phyloP scores from a whole-genome alignment of 2,797 vertebrate genomes.

The Poeciliopsis paucimaculata region DNA sequence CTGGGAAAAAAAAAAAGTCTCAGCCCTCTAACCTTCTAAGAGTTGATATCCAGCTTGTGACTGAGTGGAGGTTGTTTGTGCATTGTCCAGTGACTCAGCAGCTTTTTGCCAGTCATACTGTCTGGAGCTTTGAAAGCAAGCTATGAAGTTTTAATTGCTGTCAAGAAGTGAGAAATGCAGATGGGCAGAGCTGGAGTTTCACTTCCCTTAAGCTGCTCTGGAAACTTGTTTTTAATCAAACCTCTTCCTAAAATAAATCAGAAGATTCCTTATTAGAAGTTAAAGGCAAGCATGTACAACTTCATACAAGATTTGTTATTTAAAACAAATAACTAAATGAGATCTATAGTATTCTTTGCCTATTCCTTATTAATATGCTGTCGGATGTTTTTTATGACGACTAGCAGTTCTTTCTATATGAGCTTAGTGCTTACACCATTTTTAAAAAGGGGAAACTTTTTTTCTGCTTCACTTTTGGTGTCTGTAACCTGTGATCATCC shows the following conservation, averaged over 20 bases:
- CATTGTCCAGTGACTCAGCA: constrained; percentile 38
- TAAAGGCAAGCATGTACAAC: background rate
- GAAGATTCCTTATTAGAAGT: background rate
- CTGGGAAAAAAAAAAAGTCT: background rate
- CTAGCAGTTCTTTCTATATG: background rate
- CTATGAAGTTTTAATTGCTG: background rate
- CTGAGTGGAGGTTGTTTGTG: background rate
- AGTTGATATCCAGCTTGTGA: too few relatives aligned
- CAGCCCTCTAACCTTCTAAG: background rate
- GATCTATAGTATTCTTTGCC: background rate
- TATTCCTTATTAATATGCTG: background rate
- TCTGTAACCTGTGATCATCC: background rate
- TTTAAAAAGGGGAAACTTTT: background rate
- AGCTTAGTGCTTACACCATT: background rate
- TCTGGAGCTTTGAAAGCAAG: background rate
- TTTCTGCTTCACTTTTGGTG: constrained; percentile 2
- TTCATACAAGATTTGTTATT: background rate
- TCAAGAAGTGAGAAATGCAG: background rate
- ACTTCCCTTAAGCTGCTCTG: constrained; percentile 12
- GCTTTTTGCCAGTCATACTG: background rate
- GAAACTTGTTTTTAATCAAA: background rate
- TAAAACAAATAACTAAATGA: background rate
- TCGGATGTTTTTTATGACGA: background rate
- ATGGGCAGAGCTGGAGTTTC: constrained; percentile 4
- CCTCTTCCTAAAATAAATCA: constrained; percentile 1